These are phyloP conservation scores for Drosophila rubida DNA, from an alignment of 2,888 invertebrate species.

Conservation along the genomic window DNA sequence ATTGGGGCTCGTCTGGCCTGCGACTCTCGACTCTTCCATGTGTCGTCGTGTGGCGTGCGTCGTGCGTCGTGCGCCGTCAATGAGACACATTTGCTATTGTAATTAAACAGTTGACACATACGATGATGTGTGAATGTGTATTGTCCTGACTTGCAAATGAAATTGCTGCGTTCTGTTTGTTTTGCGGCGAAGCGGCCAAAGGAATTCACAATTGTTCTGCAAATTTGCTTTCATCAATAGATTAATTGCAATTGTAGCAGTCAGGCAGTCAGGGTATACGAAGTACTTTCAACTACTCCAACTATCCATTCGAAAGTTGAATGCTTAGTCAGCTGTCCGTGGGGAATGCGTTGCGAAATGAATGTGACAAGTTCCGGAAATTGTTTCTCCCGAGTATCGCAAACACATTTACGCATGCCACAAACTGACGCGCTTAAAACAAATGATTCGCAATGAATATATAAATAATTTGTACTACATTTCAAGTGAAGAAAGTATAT, in stretches of 20 bases:
- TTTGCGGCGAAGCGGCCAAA: background rate
- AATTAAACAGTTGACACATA: constrained; percentile 53
- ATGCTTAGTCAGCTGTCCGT: background rate
- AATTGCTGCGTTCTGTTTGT: constrained; percentile 8
- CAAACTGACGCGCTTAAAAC: background rate
- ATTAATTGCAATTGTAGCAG: constrained; percentile 4
- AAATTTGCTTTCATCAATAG: constrained; percentile 19
- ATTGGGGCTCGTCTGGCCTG: background rate
- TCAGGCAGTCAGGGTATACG: background rate
- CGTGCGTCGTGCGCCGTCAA: constrained; percentile 13
- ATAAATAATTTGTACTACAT: background rate
- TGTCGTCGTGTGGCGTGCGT: constrained; percentile 8
- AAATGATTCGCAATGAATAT: constrained; percentile 17
- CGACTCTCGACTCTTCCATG: constrained; percentile 4
- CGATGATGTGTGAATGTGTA: background rate
- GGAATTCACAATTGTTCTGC: constrained; percentile 18
- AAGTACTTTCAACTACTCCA: background rate
- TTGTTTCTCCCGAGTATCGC: background rate
- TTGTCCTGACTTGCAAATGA: constrained; percentile 2
- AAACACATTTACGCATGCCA: constrained; percentile 4
- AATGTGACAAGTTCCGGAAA: constrained; percentile 11
- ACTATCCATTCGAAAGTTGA: background rate
- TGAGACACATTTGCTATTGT: constrained; percentile 38
- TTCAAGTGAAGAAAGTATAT: background rate
- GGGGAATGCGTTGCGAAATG: background rate